Base-by-base conservation (phyloP, 2,113 vertebrate genomes). In the Polypterus senegalus region DNA sequence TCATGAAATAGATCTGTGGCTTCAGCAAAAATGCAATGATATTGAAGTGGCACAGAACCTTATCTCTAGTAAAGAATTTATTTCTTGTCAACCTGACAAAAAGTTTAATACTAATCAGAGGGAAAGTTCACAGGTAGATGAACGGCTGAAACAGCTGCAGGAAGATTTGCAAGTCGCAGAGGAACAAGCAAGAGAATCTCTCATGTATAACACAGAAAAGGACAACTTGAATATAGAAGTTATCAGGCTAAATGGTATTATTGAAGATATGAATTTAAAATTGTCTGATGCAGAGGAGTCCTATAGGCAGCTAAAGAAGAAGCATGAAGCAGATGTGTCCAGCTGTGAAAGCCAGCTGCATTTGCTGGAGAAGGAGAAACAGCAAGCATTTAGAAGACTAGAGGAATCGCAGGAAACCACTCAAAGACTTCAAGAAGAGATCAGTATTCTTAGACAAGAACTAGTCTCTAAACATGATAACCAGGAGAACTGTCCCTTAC, bases 161-260 rank as follows among this genome's bases (percentile, higher is more conserved):
- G 70, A 65, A 8, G 74, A 69, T 49, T 70, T 89, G 10, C 74
- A 66, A 67, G 64, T 62, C 54, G 69, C 79, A 55, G 80, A 86
- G 67, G 72, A 65, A 57, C 77, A 74, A 66, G 77, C 75, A 48
- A 70, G 72, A 58, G 83, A 86, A 67, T 71, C 74, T 44, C 78
- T 81, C 54, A 69, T 45, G 53, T 77, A 75, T 51, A 88, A 88
- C 70, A 69, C 65, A 4, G 88, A 90, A 65, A 84, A 89, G 55
- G 80, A 87, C 58, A 66, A 61, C 9, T 74, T 88, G 48, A 88
- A 84, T 70, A 61, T 67, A 54, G 81, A 91, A 58, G 71, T 83
- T 67, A 53, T 63, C 62, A 64, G 58, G 54, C 62, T 80, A n/a
- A 69, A 70, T 51, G 65, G 47, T 27, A 65, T 69, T 6, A 76